phyloP scores from a whole-genome alignment of 2,797 vertebrate species.

The Rhinoraja longicauda region DNA sequence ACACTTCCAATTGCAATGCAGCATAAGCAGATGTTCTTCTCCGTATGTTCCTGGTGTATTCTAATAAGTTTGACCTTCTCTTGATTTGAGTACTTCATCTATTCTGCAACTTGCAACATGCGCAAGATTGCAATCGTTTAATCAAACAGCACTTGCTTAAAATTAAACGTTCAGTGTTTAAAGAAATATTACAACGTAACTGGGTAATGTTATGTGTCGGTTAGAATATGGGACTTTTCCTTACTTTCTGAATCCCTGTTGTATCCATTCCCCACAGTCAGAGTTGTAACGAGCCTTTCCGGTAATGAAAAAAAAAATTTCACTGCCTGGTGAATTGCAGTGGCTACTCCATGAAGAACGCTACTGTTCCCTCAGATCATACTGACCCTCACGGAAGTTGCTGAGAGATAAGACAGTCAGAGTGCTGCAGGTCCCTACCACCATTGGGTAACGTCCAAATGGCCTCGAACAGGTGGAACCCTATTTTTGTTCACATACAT shows the following conservation, averaged over 20 bases:
- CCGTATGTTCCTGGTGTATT: conserved; percentile 44
- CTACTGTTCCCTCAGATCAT: background rate
- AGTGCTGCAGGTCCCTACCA: background rate
- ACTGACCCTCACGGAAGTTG: background rate
- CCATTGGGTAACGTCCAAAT: background rate
- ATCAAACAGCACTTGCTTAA: conserved; percentile 16
- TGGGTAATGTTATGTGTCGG: background rate
- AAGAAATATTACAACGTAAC: background rate
- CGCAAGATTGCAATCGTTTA: conserved; percentile 21
- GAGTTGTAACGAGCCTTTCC: too few relatives aligned
- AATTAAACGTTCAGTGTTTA: background rate
- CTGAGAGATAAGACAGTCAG: too few relatives aligned
- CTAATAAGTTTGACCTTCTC: conserved; percentile 46
- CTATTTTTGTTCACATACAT: background rate
- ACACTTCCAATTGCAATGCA: conserved; percentile 42
- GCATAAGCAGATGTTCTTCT: conserved; percentile 43
- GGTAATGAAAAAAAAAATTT: background rate
- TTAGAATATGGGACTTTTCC: background rate
- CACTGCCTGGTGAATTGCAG: background rate
- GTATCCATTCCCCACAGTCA: background rate
- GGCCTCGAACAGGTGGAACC: background rate
- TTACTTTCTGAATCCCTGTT: background rate
- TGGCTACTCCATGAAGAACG: too few relatives aligned
- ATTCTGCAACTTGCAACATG: conserved; percentile 32
- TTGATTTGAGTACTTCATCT: conserved; percentile 26